Evolutionary conservation across 2,113 vertebrate species (phyloP), one percentile per base, ranked within the genome.

Genomic region (Ardeotis arabs): DNA sequence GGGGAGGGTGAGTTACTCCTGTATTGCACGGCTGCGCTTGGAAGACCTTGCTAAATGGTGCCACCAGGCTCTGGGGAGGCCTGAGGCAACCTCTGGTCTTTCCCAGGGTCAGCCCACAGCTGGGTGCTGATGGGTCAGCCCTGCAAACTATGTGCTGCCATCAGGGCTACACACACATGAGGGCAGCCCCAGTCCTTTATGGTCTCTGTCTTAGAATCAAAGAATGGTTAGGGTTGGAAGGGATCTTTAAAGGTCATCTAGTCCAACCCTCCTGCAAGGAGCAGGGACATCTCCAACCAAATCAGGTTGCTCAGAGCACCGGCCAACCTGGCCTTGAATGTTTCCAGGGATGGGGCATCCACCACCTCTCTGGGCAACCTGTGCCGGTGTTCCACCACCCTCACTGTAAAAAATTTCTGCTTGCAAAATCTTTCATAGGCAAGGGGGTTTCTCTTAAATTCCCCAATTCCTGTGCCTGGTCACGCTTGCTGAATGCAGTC

Each of bases 21-120:
- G 21, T 3, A 3, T 31, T 2, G 3, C 31, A n/a, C 0, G 1
- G 59, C 53, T 84, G 56, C 0, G 0, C 64, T 47, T 45, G 70
- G 55, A 14, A 74, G 2, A 53, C 5, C n/a, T 21, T 5, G 68
- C 49, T 64, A 60, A 84, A 70, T 9, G 9, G 2, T 86, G 52
- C 7, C 56, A 20, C 7, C 31, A 10, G 59, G 70, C 50, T 74
- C 72, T 2, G 14, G 7, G 50, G 53, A 67, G 44, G 39, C 5
- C 3, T 4, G 17, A 50, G 63, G 37, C 52, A 39, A 44, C 12
- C 33, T 82, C 89, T 56, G 73, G 15, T 75, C 76, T 62, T 55
- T 63, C 23, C 56, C 2, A 6, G 73, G 50, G 25, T 67, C 81
- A 72, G 10, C 59, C 58, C 59, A 1, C 63, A n/a, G 55, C 60